Conservation (phyloP, 2,113 vertebrate species). For the Rafetus swinhoei region DNA sequence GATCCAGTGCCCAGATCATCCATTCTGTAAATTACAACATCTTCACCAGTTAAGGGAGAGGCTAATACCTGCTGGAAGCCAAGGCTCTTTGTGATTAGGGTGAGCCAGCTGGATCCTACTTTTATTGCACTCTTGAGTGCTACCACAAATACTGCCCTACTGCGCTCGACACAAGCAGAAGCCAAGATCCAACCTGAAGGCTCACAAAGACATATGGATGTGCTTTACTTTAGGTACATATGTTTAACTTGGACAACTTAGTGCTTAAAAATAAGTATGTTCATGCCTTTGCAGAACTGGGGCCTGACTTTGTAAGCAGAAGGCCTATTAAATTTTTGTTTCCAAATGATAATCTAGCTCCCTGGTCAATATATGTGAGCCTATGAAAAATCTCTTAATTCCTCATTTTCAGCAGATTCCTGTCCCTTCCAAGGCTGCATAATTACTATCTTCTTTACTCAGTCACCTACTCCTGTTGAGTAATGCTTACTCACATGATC, state of each 20-base stretch:
- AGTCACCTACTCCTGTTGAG: not conserved
- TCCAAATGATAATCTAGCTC: not conserved
- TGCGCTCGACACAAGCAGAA: rapidly evolving
- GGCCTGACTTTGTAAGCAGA: not conserved
- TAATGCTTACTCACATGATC: not conserved
- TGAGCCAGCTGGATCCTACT: not conserved
- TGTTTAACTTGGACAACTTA: not conserved
- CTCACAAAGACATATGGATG: not conserved
- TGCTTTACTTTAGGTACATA: not conserved
- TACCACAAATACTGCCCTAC: not conserved
- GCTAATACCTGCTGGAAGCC: not conserved
- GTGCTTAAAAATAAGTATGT: not conserved
- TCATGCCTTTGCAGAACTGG: not conserved
- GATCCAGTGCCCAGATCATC: not conserved
- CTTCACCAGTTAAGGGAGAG: not conserved
- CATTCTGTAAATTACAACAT: not conserved
- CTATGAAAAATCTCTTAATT: not conserved
- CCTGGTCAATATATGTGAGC: not conserved
- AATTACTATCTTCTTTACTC: not conserved
- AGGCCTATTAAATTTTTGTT: not conserved
- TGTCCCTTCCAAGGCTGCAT: not conserved
- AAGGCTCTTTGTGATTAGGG: not conserved
- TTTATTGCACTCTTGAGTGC: not conserved
- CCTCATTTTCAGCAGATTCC: not conserved
- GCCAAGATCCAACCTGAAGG: not conserved